Conservation (phyloP, 2,113 vertebrate genomes). For the Brachypodius melanocephalos region DNA sequence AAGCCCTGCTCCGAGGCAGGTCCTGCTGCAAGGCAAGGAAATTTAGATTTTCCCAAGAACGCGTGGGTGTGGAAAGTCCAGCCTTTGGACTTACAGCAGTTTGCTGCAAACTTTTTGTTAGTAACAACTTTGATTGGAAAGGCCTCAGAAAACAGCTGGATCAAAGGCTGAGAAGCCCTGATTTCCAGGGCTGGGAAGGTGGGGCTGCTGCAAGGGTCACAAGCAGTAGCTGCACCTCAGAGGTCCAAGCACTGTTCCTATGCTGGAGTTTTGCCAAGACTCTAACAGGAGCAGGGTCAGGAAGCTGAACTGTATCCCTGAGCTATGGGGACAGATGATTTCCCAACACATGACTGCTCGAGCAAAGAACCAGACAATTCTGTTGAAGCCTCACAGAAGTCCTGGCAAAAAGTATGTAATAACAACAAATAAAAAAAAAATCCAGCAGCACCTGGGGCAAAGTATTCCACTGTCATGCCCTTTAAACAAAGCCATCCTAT, state of each 20-base stretch:
- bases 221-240: background rate
- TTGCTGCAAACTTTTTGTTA: background rate
- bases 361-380: background rate
- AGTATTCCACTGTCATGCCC: background rate
- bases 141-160: background rate
- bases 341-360: background rate
- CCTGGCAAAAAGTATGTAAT: background rate
- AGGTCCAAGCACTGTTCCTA: background rate
- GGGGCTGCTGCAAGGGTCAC: background rate
- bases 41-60: background rate
- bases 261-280: background rate
- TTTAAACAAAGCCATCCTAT: constrained; percentile 25
- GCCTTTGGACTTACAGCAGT: background rate
- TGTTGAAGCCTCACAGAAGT: background rate
- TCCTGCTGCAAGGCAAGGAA: background rate
- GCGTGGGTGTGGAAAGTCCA: background rate
- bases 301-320: background rate
- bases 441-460: background rate
- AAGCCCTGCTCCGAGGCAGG: background rate
- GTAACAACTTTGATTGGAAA: background rate
- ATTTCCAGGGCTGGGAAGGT: background rate
- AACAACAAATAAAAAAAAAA: background rate
- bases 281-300: background rate
- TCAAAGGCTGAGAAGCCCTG: background rate
- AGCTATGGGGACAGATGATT: background rate